Evolutionary conservation across 1,140 invertebrate genomes (phyloP).

Genomic region (Caenorhabditis inopinata): DNA sequence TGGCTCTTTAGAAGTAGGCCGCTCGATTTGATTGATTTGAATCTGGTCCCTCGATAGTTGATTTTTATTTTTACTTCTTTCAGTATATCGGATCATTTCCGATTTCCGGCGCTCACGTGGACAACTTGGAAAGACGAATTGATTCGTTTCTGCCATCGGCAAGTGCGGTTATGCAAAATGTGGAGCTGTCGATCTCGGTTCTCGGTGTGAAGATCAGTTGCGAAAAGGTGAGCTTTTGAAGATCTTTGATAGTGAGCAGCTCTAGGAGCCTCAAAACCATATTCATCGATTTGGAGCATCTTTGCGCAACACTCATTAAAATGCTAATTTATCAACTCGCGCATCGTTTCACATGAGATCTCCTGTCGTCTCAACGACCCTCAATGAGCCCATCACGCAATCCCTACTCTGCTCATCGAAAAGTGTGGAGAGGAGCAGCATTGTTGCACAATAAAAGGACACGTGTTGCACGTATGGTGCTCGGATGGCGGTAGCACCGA

Average conservation of each 20-base stretch:
- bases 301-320: too few relatives aligned
- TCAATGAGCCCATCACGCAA: too few relatives aligned
- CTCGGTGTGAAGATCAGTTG: background rate
- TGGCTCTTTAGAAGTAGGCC: background rate
- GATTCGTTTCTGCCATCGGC: background rate
- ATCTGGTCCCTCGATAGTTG: too few relatives aligned
- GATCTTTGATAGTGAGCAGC: too few relatives aligned
- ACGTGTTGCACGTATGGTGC: constrained; percentile 2
- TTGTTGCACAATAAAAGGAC: constrained; percentile 1
- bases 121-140: background rate
- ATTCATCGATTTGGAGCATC: too few relatives aligned
- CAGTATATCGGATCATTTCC: constrained; percentile 22
- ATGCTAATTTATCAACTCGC: too few relatives aligned
- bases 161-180: background rate
- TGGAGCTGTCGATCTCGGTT: constrained; percentile 1
- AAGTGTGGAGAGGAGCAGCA: too few relatives aligned
- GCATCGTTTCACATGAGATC: too few relatives aligned
- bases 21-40: background rate
- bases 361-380: too few relatives aligned
- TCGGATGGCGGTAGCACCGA: background rate
- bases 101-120: background rate
- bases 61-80: background rate
- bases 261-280: too few relatives aligned
- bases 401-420: too few relatives aligned
- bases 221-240: background rate